Conservation (phyloP, 2,888 invertebrate species). For the Petrophora chlorosata region DNA sequence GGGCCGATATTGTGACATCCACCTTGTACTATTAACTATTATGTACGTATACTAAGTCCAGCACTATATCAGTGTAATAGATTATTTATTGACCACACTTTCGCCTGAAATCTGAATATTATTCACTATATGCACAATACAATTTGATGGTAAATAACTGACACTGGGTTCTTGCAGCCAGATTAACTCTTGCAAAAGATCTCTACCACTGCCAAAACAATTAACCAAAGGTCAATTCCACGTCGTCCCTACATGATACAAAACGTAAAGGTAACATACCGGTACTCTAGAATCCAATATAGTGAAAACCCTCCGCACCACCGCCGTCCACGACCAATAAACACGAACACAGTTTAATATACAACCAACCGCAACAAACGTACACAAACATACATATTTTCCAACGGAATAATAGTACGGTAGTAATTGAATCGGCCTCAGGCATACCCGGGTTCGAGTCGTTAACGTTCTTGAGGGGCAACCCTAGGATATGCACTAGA, state of each 20-base stretch:
- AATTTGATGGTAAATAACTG: no score
- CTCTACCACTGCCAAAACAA: no score
- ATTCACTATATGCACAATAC: no score
- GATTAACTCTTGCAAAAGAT: no score
- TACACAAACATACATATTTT: slow-evolving; percentile 80
- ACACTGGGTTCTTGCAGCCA: background rate
- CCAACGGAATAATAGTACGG: slow-evolving; percentile 80
- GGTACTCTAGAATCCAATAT: slow-evolving; percentile 35
- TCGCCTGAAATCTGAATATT: no score
- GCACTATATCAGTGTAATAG: no score
- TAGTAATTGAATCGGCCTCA: slow-evolving; percentile 83
- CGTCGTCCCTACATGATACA: slow-evolving; percentile 2
- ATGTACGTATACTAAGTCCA: no score
- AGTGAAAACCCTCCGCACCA: slow-evolving; percentile 30
- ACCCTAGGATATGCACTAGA: slow-evolving; percentile 67
- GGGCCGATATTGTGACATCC: no score
- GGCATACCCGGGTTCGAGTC: slow-evolving; percentile 75
- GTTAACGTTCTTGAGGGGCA: slow-evolving; percentile 78
- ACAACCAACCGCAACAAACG: slow-evolving; percentile 71
- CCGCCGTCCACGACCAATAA: slow-evolving; percentile 40
- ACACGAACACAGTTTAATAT: slow-evolving; percentile 58
- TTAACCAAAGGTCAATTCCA: slow-evolving; percentile 45
- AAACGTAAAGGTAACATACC: slow-evolving; percentile 24
- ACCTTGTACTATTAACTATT: no score
- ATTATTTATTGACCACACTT: no score